phyloP scores from a whole-genome alignment of 2,113 vertebrate species.

The Macroglossus sobrinus region DNA sequence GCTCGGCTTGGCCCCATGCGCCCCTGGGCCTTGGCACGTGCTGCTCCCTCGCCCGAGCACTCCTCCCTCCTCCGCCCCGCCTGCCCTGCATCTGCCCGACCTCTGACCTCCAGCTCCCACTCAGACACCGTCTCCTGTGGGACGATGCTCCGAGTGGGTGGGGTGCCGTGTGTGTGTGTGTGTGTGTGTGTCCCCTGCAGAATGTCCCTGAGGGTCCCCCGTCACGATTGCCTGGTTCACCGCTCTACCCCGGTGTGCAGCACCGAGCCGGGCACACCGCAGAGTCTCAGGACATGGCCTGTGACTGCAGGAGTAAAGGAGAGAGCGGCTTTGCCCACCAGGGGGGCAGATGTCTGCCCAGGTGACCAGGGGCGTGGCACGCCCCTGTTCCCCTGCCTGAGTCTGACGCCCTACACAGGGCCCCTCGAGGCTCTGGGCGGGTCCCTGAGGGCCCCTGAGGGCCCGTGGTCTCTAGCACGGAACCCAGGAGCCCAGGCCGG shows the following conservation, averaged over 20 bases:
- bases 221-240: too few species aligned
- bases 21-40: not conserved
- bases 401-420: not conserved
- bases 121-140: not conserved
- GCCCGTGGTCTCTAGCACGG: not conserved
- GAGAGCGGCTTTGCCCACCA: fast-evolving
- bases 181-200: not conserved
- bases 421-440: not conserved
- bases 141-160: fast-evolving
- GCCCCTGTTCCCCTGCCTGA: not conserved
- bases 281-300: not conserved
- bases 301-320: not conserved
- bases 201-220: not conserved
- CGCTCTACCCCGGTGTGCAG: too few species aligned
- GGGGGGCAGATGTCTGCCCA: not conserved
- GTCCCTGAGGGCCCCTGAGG: not conserved
- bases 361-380: too few species aligned
- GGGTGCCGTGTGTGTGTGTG: not conserved
- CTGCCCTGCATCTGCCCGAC: not conserved
- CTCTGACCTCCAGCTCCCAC: too few species aligned
- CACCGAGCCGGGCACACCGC: not conserved
- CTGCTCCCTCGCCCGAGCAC: not conserved
- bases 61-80: too few species aligned
- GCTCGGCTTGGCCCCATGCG: not conserved
- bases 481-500: not conserved